Conservation (phyloP, 2,797 vertebrate genomes). For the Sebastes cheni region DNA sequence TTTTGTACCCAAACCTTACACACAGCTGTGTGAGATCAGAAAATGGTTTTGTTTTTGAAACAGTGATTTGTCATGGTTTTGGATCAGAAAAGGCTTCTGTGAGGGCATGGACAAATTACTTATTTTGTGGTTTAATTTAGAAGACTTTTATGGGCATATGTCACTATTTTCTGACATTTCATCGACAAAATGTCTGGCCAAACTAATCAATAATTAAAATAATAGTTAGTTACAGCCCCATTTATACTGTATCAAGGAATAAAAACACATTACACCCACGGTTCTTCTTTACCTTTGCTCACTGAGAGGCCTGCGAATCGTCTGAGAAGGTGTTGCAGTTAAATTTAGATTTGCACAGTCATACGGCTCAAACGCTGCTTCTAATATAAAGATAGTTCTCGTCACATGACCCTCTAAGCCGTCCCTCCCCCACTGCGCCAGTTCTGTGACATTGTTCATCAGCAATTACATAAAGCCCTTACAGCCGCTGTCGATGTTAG, state of each 20-base stretch:
- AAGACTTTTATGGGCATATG: background rate
- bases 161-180: background rate
- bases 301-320: background rate
- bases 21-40: background rate
- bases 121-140: background rate
- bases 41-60: background rate
- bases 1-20: background rate
- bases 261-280: background rate
- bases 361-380: constrained; percentile 22
- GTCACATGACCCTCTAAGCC: constrained; percentile 26
- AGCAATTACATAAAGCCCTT: constrained; percentile 81
- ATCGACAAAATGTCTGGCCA: background rate
- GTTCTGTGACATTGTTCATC: constrained; percentile 75
- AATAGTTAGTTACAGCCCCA: background rate
- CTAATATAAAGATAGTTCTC: constrained; percentile 14
- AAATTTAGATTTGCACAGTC: constrained; percentile 42
- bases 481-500: constrained; percentile 74
- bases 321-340: constrained; percentile 7
- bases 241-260: background rate
- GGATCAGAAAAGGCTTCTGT: fast-evolving
- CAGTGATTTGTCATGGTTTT: background rate
- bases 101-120: background rate
- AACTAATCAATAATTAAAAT: background rate
- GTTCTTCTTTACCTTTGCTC: background rate
- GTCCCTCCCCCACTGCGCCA: constrained; percentile 27